phyloP scores from a whole-genome alignment of 2,888 invertebrate species.

The Alitta virens region DNA sequence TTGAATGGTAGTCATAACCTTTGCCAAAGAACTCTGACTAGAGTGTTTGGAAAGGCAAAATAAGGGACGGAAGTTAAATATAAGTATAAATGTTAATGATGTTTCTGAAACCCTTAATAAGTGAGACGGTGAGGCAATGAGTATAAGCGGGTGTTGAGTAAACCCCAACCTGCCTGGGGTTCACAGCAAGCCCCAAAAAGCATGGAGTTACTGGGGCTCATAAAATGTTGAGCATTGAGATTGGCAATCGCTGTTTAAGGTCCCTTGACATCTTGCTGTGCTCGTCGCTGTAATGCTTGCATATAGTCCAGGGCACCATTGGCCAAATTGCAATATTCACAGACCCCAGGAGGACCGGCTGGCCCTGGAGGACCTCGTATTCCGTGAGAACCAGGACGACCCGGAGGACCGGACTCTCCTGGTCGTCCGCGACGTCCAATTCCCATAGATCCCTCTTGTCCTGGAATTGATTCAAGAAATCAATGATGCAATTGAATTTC shows the following conservation, averaged over 20 bases:
- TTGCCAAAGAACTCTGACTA: no score
- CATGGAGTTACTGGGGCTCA: neutral
- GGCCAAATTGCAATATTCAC: slow-evolving; percentile 64
- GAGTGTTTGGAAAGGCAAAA: no score
- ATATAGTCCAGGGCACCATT: slow-evolving; percentile 17
- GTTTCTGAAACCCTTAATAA: no score
- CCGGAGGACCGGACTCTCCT: slow-evolving; percentile 67
- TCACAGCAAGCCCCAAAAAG: no score
- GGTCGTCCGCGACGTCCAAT: slow-evolving; percentile 65
- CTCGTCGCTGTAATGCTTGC: slow-evolving; percentile 12
- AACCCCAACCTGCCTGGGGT: no score
- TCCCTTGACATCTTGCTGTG: slow-evolving; percentile 16
- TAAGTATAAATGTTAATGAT: no score
- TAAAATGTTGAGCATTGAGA: slow-evolving; percentile 5
- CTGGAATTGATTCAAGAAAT: neutral
- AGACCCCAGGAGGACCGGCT: slow-evolving; percentile 64
- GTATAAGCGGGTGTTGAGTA: no score
- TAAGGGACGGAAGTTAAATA: no score
- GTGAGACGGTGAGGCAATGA: no score
- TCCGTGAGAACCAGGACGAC: slow-evolving; percentile 60
- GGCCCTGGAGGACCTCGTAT: slow-evolving; percentile 55
- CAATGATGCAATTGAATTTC: no score
- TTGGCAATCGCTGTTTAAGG: slow-evolving; percentile 15
- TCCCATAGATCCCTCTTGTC: slow-evolving; percentile 64
- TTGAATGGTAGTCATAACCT: no score